phyloP scores from a whole-genome alignment of 2,113 vertebrate species.

The Odontophorus gujanensis region DNA sequence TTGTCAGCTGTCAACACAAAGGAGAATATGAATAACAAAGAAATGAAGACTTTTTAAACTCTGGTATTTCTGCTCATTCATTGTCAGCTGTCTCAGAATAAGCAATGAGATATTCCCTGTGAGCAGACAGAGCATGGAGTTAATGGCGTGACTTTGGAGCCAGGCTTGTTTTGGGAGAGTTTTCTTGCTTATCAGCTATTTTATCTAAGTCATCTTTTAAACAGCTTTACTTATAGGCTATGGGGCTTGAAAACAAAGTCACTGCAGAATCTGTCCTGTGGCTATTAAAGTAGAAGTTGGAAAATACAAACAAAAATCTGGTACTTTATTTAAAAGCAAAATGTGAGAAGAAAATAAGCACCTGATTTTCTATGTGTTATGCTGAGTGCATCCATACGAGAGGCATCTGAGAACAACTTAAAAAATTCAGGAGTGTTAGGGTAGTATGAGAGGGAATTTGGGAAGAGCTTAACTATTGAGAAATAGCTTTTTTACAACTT shows the following conservation, averaged over 20 bases:
- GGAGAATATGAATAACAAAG: not conserved
- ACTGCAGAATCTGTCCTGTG: not conserved
- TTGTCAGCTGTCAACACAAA: not conserved
- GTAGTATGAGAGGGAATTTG: not conserved
- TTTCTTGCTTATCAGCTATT: not conserved
- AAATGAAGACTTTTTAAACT: not conserved
- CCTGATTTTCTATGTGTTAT: not conserved
- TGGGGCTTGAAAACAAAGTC: not conserved
- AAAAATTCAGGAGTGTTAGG: not conserved
- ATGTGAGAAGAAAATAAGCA: not conserved
- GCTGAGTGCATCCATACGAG: not conserved
- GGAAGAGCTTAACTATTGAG: not conserved
- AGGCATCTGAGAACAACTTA: not conserved
- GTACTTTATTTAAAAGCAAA: not conserved
- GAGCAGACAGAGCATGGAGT: not conserved
- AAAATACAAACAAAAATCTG: not conserved
- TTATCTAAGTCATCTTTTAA: conserved; percentile 1
- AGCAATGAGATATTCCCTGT: not conserved
- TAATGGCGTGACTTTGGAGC: not conserved
- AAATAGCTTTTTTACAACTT: not conserved
- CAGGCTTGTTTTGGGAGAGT: not conserved
- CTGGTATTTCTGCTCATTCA: not conserved
- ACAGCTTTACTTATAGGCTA: not conserved
- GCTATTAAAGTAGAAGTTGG: not conserved
- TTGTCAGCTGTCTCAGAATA: not conserved